Percentiles rank a stretch among this genome's conserved stretches.
Evolutionary conservation across 2,797 vertebrate genomes (phyloP).

Genomic region (Apogon hyalosoma): DNA sequence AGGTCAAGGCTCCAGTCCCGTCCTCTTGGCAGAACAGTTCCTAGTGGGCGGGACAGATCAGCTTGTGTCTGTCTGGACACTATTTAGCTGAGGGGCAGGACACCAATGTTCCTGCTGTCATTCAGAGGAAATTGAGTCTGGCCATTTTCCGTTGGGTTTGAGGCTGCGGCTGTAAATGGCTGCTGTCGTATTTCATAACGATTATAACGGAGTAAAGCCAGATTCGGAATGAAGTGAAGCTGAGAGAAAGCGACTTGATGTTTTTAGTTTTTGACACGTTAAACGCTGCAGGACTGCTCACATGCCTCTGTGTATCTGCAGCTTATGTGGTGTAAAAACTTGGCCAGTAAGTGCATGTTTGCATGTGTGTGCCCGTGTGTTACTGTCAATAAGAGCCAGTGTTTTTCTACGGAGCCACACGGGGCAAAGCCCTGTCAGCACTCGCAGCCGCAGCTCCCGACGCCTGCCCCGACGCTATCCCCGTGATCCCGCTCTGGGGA

Average conservation of each 20-base stretch:
- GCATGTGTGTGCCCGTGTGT: constrained; percentile 58
- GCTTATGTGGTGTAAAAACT: constrained; percentile 37
- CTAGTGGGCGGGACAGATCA: constrained; percentile 53
- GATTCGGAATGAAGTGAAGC: constrained; percentile 42
- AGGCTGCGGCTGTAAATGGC: constrained; percentile 47
- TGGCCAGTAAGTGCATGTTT: constrained; percentile 62
- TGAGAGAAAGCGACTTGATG: constrained; percentile 29
- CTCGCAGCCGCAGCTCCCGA: constrained; percentile 63
- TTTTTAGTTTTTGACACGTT: constrained; percentile 40
- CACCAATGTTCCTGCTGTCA: constrained; percentile 62
- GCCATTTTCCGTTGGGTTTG: constrained; percentile 58
- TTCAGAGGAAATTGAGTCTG: constrained; percentile 64
- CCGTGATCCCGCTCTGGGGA: constrained; percentile 54
- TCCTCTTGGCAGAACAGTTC: constrained; percentile 48
- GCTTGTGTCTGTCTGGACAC: constrained; percentile 64
- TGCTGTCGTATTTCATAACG: constrained; percentile 55
- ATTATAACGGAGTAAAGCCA: constrained; percentile 56
- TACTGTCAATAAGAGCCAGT: constrained; percentile 72
- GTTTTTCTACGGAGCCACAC: constrained; percentile 74
- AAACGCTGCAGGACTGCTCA: constrained; percentile 39
- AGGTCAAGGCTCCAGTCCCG: constrained; percentile 50
- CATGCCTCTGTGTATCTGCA: constrained; percentile 27
- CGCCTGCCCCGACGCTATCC: constrained; percentile 53
- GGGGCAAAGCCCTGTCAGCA: constrained; percentile 77
- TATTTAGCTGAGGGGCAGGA: constrained; percentile 56